Evolutionary conservation across 2,113 vertebrate species (phyloP).

Genomic region (Lepus timidus): DNA sequence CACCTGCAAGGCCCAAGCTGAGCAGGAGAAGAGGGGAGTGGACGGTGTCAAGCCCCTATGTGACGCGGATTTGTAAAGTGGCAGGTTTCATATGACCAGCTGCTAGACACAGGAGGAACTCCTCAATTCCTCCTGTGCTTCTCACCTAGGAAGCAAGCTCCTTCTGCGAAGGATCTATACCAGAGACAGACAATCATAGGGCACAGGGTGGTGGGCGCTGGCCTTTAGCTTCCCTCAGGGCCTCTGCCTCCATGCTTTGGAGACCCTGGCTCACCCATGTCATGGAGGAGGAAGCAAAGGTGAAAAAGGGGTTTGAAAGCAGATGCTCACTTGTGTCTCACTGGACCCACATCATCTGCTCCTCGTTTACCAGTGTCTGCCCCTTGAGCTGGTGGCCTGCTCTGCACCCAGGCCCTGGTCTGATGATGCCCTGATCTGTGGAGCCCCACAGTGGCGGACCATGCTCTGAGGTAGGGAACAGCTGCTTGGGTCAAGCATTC

Average conservation of each 20-base stretch:
- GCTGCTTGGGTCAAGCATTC: neutral
- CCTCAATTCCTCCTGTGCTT: neutral
- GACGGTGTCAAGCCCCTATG: neutral
- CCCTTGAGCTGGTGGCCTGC: neutral
- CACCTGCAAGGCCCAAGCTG: neutral
- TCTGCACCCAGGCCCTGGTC: too few relatives aligned
- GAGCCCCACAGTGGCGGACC: neutral
- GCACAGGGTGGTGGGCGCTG: fast-evolving
- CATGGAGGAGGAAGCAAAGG: neutral
- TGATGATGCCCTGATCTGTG: neutral
- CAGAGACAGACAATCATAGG: neutral
- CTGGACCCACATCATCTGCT: neutral
- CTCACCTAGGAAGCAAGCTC: neutral
- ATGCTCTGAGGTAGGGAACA: neutral
- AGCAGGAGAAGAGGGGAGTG: neutral
- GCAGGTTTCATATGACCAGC: neutral
- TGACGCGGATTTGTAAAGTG: neutral
- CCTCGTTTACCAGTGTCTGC: neutral
- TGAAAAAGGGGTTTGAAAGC: neutral
- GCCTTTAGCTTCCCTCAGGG: neutral
- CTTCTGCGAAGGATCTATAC: neutral
- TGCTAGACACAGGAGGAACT: neutral
- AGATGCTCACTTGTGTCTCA: neutral
- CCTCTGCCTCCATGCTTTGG: neutral
- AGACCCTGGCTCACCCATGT: neutral